Evolutionary conservation across 2,113 vertebrate genomes (phyloP).

Genomic region (Antigone vipio): DNA sequence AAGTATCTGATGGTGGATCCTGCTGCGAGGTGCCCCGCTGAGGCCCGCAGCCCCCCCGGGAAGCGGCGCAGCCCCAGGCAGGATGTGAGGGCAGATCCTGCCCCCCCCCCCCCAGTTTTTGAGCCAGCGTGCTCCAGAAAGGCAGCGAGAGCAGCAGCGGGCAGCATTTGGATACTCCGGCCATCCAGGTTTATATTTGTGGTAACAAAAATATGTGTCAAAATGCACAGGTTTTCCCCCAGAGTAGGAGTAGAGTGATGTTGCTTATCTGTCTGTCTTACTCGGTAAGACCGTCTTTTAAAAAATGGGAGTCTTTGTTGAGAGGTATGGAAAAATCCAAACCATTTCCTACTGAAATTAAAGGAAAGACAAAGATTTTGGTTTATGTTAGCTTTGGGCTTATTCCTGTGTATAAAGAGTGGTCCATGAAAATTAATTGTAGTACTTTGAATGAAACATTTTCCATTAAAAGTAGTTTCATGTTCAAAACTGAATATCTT

Average conservation of each 20-base stretch:
- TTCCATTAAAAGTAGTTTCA: background rate
- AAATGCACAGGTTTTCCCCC: background rate
- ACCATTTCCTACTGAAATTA: background rate
- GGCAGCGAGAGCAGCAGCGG: background rate
- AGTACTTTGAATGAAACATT: background rate
- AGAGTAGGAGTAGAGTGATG: background rate
- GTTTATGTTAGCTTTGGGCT: background rate
- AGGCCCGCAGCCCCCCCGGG: background rate
- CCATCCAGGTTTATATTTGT: background rate
- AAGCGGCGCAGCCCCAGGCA: background rate
- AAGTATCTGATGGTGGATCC: background rate
- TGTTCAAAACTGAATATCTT: background rate
- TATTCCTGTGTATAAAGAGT: background rate
- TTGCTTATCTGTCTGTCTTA: background rate
- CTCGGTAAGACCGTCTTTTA: background rate
- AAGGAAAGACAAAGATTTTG: background rate
- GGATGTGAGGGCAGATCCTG: background rate
- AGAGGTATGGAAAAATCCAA: background rate
- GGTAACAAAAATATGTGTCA: background rate
- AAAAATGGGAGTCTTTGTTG: background rate
- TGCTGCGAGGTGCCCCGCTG: background rate
- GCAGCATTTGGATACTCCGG: background rate
- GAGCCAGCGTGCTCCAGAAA: background rate
- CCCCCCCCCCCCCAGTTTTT: rapidly evolving
- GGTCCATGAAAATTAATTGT: background rate